These are phyloP conservation scores for Apostichopus leukothele DNA, from an alignment of 53 echinoderm and acorn worm genomes.

Conservation along the genomic window DNA sequence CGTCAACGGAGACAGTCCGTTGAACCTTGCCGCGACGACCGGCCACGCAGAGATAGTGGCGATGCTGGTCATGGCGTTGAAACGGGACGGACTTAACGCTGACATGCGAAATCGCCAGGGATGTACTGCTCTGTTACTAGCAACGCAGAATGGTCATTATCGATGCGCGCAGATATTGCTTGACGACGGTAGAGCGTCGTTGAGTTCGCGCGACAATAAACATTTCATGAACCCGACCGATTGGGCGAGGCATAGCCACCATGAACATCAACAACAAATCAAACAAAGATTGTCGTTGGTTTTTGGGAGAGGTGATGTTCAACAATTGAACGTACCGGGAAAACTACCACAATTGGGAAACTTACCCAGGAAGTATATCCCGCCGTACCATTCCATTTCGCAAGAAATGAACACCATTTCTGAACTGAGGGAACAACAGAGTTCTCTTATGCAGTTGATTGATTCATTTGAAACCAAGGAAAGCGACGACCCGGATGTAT, in stretches of 20 bases:
- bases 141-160: constrained; percentile 88
- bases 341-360: constrained; percentile 36
- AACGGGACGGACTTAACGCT: constrained; percentile 67
- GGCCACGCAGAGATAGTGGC: constrained; percentile 64
- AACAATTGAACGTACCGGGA: constrained; percentile 30
- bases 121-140: constrained; percentile 88
- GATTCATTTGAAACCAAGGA: constrained; percentile 67
- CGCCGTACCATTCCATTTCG: constrained; percentile 60
- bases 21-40: constrained; percentile 80
- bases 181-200: constrained; percentile 73
- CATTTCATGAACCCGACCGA: constrained; percentile 90
- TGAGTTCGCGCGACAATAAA: constrained; percentile 83
- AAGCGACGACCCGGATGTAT: constrained; percentile 49
- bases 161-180: constrained; percentile 80
- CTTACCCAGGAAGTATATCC: constrained; percentile 56
- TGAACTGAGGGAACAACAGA: constrained; percentile 57
- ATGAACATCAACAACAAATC: constrained; percentile 57
- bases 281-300: constrained; percentile 49
- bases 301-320: constrained; percentile 28
- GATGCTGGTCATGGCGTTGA: constrained; percentile 63
- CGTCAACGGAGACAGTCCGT: constrained; percentile 80
- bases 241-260: constrained; percentile 83
- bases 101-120: constrained; percentile 83
- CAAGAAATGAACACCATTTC: constrained; percentile 61
- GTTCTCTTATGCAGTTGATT: constrained; percentile 63